These are phyloP conservation scores for Chaetodon trifasciatus DNA, from an alignment of 2,797 vertebrate species.

Conservation along the genomic window DNA sequence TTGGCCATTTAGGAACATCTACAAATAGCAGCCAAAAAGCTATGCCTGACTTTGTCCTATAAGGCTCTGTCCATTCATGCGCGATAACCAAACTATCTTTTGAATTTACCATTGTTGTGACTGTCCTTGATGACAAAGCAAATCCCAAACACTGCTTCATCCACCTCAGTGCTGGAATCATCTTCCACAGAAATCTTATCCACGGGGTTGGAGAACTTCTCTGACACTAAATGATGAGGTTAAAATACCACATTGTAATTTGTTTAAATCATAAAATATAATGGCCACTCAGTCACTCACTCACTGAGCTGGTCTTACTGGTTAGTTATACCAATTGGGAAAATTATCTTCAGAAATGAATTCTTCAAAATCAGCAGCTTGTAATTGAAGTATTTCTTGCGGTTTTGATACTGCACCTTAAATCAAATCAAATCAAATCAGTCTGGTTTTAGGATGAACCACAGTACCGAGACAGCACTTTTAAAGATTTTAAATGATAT, in stretches of 20 bases:
- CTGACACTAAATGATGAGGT: background rate
- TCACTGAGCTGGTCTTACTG: too few relatives aligned
- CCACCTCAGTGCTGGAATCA: background rate
- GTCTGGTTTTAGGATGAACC: too few relatives aligned
- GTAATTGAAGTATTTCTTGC: constrained; percentile 17
- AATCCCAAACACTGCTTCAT: constrained; percentile 8
- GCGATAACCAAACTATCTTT: too few relatives aligned
- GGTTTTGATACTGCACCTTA: too few relatives aligned
- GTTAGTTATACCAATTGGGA: background rate
- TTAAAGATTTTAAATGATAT: too few relatives aligned
- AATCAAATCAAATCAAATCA: too few relatives aligned
- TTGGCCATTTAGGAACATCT: too few relatives aligned
- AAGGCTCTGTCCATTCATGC: background rate
- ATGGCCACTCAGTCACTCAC: background rate
- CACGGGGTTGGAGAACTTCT: background rate
- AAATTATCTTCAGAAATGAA: constrained; percentile 14
- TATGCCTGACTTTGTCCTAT: too few relatives aligned
- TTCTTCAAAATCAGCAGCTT: constrained; percentile 22
- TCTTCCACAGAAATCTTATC: background rate
- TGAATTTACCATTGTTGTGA: background rate
- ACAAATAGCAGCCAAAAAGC: too few relatives aligned
- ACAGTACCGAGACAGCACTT: too few relatives aligned
- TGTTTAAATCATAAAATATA: background rate
- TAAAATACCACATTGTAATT: background rate
- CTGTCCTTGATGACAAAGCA: background rate